A percentile compares a stretch with the other conserved stretches of the same genome.
Evolutionary conservation across 2,113 vertebrate genomes (phyloP).

Genomic region (Diglossa brunneiventris): DNA sequence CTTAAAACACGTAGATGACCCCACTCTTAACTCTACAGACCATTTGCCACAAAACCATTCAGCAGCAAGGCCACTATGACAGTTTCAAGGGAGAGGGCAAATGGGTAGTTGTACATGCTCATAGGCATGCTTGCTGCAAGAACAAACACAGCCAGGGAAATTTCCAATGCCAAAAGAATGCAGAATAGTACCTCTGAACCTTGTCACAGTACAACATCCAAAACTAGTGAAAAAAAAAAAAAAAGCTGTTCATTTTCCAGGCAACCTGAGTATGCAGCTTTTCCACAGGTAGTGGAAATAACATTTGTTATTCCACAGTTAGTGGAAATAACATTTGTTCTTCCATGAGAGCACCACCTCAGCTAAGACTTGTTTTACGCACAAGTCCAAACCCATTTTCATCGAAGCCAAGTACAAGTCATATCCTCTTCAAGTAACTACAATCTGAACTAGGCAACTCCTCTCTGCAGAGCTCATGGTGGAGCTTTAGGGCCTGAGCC

Average conservation of each 20-base stretch:
- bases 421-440: background rate
- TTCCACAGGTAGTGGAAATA: background rate
- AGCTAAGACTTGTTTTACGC: background rate
- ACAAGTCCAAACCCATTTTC: background rate
- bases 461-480: background rate
- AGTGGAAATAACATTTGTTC: background rate
- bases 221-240: background rate
- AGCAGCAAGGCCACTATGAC: background rate
- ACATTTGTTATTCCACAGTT: background rate
- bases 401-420: background rate
- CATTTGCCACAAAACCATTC: background rate
- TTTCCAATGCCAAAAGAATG: background rate
- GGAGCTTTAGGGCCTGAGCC: background rate
- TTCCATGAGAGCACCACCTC: background rate
- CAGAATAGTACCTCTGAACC: background rate
- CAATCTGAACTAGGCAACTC: background rate
- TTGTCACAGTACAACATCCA: background rate
- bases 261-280: background rate
- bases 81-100: background rate
- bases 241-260: background rate
- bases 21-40: background rate
- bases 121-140: rapidly evolving
- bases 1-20: background rate
- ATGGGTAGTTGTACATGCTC: rapidly evolving
- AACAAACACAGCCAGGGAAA: background rate